Evolutionary conservation across 2,888 invertebrate genomes (phyloP).

Genomic region (Plebejus anna): DNA sequence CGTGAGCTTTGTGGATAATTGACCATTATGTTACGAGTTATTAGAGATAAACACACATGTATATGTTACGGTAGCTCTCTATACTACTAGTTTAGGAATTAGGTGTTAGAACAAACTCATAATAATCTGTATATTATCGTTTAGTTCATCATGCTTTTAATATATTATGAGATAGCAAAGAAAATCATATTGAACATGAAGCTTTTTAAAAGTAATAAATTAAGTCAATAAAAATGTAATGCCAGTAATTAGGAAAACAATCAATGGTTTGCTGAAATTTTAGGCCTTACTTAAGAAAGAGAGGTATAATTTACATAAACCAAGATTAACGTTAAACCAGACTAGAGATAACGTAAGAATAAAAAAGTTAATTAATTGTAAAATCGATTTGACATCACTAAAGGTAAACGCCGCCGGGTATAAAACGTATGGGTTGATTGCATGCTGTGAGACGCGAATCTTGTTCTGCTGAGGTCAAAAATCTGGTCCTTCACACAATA

Average conservation of each 20-base stretch:
- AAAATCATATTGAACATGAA: background rate
- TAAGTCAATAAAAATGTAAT: background rate
- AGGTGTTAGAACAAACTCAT: background rate
- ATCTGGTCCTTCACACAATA: background rate
- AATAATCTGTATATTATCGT: background rate
- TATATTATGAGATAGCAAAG: background rate
- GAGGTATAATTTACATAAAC: background rate
- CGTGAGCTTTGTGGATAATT: background rate
- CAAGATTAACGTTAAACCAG: background rate
- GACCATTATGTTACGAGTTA: background rate
- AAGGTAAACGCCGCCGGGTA: background rate
- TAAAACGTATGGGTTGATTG: background rate
- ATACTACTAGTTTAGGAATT: background rate
- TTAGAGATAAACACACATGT: background rate
- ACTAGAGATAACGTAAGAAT: background rate
- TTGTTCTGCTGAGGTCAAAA: background rate
- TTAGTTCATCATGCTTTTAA: background rate
- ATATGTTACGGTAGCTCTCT: background rate
- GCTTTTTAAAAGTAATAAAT: background rate
- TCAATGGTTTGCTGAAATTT: background rate
- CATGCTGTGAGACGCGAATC: background rate
- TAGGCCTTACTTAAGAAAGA: background rate
- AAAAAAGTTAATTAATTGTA: background rate
- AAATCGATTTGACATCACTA: background rate
- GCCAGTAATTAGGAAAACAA: background rate